Evolutionary conservation across 2,113 vertebrate species (phyloP), one percentile per base, ranked within the genome.

Genomic region (Lipophrys pholis): DNA sequence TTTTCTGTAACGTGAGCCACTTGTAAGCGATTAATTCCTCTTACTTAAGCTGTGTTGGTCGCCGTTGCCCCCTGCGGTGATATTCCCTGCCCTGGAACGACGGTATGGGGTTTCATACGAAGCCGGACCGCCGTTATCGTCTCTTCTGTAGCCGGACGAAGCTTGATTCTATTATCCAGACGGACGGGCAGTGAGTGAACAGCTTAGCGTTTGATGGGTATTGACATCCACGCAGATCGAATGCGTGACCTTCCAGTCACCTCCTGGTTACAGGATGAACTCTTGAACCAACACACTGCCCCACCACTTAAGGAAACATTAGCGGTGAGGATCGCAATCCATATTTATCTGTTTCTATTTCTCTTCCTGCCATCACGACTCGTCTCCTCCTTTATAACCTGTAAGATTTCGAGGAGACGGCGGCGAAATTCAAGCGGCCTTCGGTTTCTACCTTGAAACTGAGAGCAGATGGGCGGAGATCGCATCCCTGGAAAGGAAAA

Each of bases 181-280:
- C 70, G 11, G 51, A 57, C 68, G 60, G 17, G 35, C 14, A 59
- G 41, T 43, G 67, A 78, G 17, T 21, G 45, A 67, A 40, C 36
- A 53, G 42, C 60, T 69, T 51, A 9, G 17, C n/a, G 10, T 84
- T 54, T 72, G 62, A 79, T 76, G 64, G 60, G 2, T 87, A 85
- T 85, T 76, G 87, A 74, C 76, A 12, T 73, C 15, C 30, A 11
- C 8, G 21, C 40, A 5, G 69, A 78, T 87, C 74, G 50, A 87
- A 78, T 55, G 52, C 7, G 50, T 51, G 84, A 83, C 74, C 84
- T 86, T 81, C 77, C 69, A 65, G 59, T 86, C 55, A 50, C 73
- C 48, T 73, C 66, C 43, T 38, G 16, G 74, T 71, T 64, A 50
- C 68, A 68, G 53, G 64, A 62, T 65, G 70, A 83, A 82, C 72